Conservation (phyloP, 2,113 vertebrate genomes). For the Carassius auratus region DNA sequence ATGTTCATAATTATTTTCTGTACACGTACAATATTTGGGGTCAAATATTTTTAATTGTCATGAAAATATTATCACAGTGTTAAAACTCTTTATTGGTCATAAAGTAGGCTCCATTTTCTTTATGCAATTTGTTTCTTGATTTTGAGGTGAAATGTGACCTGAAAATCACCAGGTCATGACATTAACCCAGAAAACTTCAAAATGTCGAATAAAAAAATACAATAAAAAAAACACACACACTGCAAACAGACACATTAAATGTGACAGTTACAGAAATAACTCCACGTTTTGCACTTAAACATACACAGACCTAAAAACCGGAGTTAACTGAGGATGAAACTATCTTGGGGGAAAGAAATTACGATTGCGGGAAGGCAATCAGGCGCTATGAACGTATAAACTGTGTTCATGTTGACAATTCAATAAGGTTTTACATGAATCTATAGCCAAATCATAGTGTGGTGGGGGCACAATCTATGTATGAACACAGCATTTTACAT, state of each 20-base stretch:
- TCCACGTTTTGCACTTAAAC: not conserved
- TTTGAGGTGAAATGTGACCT: not conserved
- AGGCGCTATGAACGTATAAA: slow-evolving; percentile 14
- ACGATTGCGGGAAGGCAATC: not conserved
- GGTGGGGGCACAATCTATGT: slow-evolving; percentile 26
- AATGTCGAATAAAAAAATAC: not conserved
- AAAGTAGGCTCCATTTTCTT: not conserved
- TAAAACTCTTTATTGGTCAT: not conserved
- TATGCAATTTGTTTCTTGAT: not conserved
- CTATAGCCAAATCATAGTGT: slow-evolving; percentile 32
- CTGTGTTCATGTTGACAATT: slow-evolving; percentile 39
- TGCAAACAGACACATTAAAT: not conserved
- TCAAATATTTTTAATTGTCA: not conserved
- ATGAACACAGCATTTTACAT: slow-evolving; percentile 23
- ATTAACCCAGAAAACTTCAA: not conserved
- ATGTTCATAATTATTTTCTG: too few relatives aligned
- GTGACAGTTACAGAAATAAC: not conserved
- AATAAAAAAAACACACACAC: not conserved
- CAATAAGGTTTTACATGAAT: slow-evolving; percentile 39
- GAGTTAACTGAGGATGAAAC: not conserved
- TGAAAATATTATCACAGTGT: not conserved
- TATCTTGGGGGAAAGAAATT: slow-evolving; percentile 24
- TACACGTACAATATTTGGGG: not conserved
- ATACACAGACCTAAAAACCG: not conserved
- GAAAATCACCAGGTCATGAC: not conserved